A percentile compares a stretch with the other conserved stretches of the same genome.
Evolutionary conservation across 2,113 vertebrate genomes (phyloP).

Genomic region (Hippocampus comes): DNA sequence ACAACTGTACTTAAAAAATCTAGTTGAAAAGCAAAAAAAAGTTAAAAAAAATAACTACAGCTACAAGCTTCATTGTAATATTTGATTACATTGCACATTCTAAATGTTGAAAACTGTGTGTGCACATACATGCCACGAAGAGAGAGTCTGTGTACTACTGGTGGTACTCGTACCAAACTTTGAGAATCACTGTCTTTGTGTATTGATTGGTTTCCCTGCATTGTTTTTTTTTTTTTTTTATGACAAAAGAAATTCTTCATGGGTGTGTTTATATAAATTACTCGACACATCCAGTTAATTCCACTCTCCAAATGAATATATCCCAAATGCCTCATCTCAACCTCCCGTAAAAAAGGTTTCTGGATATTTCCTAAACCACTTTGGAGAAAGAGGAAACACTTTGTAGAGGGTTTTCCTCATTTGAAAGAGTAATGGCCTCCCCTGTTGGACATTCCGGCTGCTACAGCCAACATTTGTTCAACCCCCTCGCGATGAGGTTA

Average conservation of each 20-base stretch:
- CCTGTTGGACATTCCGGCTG: constrained; percentile 65
- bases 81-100: no score
- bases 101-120: no score
- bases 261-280: no score
- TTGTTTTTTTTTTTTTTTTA: neutral
- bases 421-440: constrained; percentile 71
- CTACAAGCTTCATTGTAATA: no score
- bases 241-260: neutral
- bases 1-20: no score
- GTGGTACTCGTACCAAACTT: no score
- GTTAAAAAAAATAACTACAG: neutral
- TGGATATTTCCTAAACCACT: constrained; percentile 2
- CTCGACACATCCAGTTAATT: neutral
- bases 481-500: constrained; percentile 38
- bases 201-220: neutral
- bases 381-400: constrained; percentile 3
- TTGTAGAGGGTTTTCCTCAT: constrained; percentile 28
- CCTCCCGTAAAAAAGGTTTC: neutral
- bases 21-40: neutral
- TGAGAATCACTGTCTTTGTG: no score
- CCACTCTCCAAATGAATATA: neutral
- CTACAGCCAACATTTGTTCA: constrained; percentile 45
- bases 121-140: no score
- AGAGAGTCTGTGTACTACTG: no score
- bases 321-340: neutral